Evolutionary conservation across 2,888 invertebrate genomes (phyloP), one percentile per base, ranked within the genome.

Genomic region (Carabus problematicus): DNA sequence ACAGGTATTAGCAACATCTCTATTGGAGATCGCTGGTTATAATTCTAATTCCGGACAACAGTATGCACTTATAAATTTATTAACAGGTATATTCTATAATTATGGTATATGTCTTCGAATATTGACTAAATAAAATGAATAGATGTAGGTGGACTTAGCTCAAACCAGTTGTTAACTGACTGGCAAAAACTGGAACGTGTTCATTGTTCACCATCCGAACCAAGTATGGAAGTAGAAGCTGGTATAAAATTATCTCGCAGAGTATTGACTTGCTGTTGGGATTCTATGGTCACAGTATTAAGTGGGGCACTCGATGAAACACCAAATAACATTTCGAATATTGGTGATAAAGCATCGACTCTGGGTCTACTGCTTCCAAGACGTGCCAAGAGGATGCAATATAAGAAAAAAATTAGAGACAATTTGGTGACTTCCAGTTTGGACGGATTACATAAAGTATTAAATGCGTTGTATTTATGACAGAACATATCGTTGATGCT

Each of bases 191-290:
- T 95, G 45, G 94, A 94, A 78, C 89, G 90, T 78, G 93, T 93
- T 0, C 85, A 85, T 79, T 82, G 87, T 59, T 84, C 84, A 55
- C 86, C 88, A 73, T 88, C 88, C 14, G 88, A 87, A 72, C 86
- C 84, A n/a, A 89, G 90, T 11, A 87, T 89, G 0, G 89, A 92
- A 75, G 86, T 90, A 11, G 92, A 92, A 76, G 94, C 94, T 0
- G 93, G 93, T 73, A 86, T 91, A 40, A 91, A 91, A 73, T 84
- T 92, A 77, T 89, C 92, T 0, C 85, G 92, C 75, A 85, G 92
- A 69, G 89, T 97, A 42, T 81, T 97, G 60, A 94, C 94, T 0
- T 93, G 94, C 75, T 95, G 95, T 77, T 97, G 97, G 97, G 91
- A 92, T 45, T 93, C 94, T 0, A 92, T 96, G 86, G 90, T 97